Conservation (phyloP, 2,888 invertebrate species). For the Tanypteryx hageni region DNA sequence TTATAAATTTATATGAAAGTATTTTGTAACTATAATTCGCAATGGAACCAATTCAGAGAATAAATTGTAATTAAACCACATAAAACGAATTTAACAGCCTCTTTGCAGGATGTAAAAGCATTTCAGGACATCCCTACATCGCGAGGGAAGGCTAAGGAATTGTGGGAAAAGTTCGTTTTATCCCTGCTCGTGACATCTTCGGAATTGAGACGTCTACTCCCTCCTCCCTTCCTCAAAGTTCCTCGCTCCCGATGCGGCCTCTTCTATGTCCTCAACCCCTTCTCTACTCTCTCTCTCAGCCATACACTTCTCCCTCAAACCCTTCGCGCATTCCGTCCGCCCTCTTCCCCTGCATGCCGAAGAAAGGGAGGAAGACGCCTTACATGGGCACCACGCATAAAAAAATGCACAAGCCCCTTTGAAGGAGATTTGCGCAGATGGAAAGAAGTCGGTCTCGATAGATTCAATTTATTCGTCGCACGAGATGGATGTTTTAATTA, state of each 20-base stretch:
- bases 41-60: too few species aligned
- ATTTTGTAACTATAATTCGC: too few species aligned
- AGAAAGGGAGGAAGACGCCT: neutral
- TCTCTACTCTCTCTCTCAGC: neutral
- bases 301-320: neutral
- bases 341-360: neutral
- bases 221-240: too few species aligned
- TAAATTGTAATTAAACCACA: too few species aligned
- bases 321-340: neutral
- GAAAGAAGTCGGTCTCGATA: neutral
- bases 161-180: neutral
- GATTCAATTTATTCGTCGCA: too few species aligned
- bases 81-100: too few species aligned
- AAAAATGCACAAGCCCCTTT: neutral
- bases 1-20: too few species aligned
- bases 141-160: neutral
- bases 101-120: too few species aligned
- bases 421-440: constrained; percentile 2
- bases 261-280: too few species aligned
- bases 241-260: too few species aligned
- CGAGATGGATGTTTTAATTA: too few species aligned
- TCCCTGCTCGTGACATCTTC: neutral
- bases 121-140: too few species aligned
- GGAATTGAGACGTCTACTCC: neutral
- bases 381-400: neutral